A percentile compares a stretch with the other conserved stretches of the same genome.
Evolutionary conservation across 2,113 vertebrate species (phyloP).

Genomic region (Pollimyrus isidori): DNA sequence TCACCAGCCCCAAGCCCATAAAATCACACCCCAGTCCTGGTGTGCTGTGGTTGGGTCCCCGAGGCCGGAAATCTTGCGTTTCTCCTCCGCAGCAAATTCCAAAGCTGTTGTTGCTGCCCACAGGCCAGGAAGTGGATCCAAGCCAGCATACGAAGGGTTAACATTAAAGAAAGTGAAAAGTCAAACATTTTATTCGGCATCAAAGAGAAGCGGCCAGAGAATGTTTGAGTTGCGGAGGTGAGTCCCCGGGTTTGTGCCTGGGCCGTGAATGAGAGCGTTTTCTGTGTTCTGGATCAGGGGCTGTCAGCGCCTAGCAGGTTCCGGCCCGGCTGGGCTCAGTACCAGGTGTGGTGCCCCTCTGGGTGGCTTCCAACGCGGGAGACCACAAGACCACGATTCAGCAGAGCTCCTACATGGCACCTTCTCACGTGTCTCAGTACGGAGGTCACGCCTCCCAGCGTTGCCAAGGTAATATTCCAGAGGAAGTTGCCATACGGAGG

Average conservation of each 20-base stretch:
- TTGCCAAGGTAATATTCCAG: neutral
- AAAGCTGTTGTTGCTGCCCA: neutral
- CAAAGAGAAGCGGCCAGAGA: slow-evolving; percentile 3
- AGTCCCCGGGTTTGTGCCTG: neutral
- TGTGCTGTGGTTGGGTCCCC: neutral
- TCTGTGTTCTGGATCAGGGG: neutral
- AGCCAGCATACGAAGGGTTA: neutral
- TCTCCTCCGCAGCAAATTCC: neutral
- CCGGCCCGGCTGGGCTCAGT: neutral
- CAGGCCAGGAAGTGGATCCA: neutral
- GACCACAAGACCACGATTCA: neutral
- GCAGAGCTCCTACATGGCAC: neutral
- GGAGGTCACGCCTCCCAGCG: neutral
- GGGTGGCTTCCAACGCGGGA: neutral
- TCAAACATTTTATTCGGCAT: neutral
- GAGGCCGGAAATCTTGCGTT: neutral
- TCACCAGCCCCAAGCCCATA: neutral
- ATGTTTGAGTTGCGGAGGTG: neutral
- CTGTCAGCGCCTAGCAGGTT: neutral
- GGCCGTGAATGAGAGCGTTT: neutral
- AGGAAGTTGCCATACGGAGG: neutral
- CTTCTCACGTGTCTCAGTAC: neutral
- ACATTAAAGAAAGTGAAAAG: neutral
- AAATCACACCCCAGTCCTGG: neutral
- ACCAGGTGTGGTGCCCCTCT: neutral